Base-by-base conservation (phyloP, 2,113 vertebrate species). In the Aegotheles bennettii region DNA sequence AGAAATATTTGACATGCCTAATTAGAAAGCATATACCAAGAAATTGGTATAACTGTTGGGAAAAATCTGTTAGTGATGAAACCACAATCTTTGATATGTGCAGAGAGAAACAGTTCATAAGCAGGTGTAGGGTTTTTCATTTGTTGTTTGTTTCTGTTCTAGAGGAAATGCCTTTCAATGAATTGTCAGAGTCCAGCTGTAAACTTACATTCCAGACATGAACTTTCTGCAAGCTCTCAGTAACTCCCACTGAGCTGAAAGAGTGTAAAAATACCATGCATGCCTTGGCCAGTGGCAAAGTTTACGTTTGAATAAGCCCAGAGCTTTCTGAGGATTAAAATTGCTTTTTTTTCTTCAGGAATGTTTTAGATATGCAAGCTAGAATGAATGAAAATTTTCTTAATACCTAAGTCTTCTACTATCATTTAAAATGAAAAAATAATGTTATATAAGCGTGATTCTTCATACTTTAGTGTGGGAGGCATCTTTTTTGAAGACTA, bases 1-100 rank as follows among this genome's bases (percentile, higher is more conserved):
- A 92, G n/a, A 31, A 84, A 15, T 24, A 14, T 36, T 42, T 74
- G 26, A 3, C 74, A 33, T 85, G 92, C 47, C 83, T 84, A 96
- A 91, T 96, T 92, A 92, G 92, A 95, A 95, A 95, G 75, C 16
- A 4, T 48, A 12, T 42, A 45, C 36, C 84, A 93, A 68, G 86
- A 91, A 95, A 94, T 84, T 5, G 13, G 85, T 89, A 8, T 91
- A 89, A 74, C 69, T 87, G 29, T 69, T 87, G 87, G 47, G 74
- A 54, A 36, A 76, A 92, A 57, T 77, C 48, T 57, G 57, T 90
- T 94, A 16, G 75, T 36, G 73, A 69, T 7, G 23, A 43, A 84
- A 94, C 94, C 57, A 20, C 42, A 50, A 20, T 64, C 43, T 45
- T 38, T 67, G 77, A 89, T 94, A 28, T 87, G 56, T 94, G 69